Base-by-base conservation (phyloP, 2,797 vertebrate genomes). In the Enteromius treurensis region DNA sequence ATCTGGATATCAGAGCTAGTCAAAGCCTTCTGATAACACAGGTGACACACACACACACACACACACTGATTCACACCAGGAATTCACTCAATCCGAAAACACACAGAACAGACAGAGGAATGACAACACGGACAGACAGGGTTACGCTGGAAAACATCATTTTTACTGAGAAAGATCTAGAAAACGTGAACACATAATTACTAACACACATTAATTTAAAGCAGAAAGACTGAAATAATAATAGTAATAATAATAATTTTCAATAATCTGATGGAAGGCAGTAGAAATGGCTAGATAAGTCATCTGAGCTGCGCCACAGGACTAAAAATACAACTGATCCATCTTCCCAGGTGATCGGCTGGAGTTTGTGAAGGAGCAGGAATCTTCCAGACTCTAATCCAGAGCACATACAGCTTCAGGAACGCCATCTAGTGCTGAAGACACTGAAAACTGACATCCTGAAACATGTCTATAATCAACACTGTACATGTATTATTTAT, bases 1-100 rank as follows among this genome's bases (percentile, higher is more conserved):
- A 73, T 49, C 14, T 32, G 45, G 13, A 17, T 15, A 29, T 73
- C 45, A 73, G 42, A 49, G n/a, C 68, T n/a, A 47, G n/a, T 70
- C 68, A 70, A 42, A 47, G 7, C n/a, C 68, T 23, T 92, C 89
- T 85, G 60, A 85, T 67, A 79, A 81, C 68, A 70, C 68, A 78
- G 21, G 6, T 23, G n/a, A n/a, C n/a, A n/a, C n/a, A n/a, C n/a
- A 17, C 5, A 64, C 17, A 32, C 29, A 26, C 26, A 71, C 5
- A 1, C 32, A 40, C 0, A 4, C 49, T 58, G 21, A 21, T 42
- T 29, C 70, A 53, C 32, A 53, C 34, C 1, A 37, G 13, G 17
- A 76, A 77, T 34, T 26, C 17, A 45, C 0, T 32, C 49, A 62
- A 45, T 6, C 51, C 45, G 51, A 79, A 81, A 67, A 81, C 69